Conservation (phyloP, 2,797 vertebrate genomes). For the Pempheris klunzingeri region DNA sequence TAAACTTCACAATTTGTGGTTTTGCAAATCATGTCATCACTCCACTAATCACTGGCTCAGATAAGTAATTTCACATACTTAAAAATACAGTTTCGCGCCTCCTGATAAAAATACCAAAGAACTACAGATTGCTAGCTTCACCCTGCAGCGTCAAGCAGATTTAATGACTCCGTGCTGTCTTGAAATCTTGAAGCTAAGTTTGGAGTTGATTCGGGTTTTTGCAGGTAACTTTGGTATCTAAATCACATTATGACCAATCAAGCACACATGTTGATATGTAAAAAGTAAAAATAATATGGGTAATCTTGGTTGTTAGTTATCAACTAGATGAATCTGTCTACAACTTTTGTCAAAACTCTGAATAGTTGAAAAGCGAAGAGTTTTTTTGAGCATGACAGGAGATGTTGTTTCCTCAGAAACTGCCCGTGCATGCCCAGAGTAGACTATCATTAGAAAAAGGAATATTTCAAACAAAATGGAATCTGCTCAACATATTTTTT, state of each 20-base stretch:
- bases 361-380: slow-evolving; percentile 27
- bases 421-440: slow-evolving; percentile 39
- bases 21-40: slow-evolving; percentile 68
- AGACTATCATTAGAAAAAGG: slow-evolving; percentile 39
- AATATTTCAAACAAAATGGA: slow-evolving; percentile 54
- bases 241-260: slow-evolving; percentile 43
- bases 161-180: slow-evolving; percentile 30
- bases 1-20: slow-evolving; percentile 65
- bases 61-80: slow-evolving; percentile 67
- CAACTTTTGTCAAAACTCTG: slow-evolving; percentile 25
- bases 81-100: slow-evolving; percentile 40
- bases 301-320: slow-evolving; percentile 24
- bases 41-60: slow-evolving; percentile 73
- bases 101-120: slow-evolving; percentile 50
- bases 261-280: slow-evolving; percentile 25
- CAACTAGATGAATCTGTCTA: slow-evolving; percentile 25
- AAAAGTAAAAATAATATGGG: slow-evolving; percentile 12
- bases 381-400: slow-evolving; percentile 29
- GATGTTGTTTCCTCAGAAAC: slow-evolving; percentile 37
- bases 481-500: slow-evolving; percentile 52
- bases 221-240: slow-evolving; percentile 69
- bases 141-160: slow-evolving; percentile 27
- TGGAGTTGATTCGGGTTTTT: slow-evolving; percentile 31
- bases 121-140: slow-evolving; percentile 38
- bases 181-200: slow-evolving; percentile 17